A percentile compares a stretch with the other conserved stretches of the same genome.
These are phyloP conservation scores for Leptocoma aspasia DNA, from an alignment of 2,113 vertebrate species.

Conservation along the genomic window DNA sequence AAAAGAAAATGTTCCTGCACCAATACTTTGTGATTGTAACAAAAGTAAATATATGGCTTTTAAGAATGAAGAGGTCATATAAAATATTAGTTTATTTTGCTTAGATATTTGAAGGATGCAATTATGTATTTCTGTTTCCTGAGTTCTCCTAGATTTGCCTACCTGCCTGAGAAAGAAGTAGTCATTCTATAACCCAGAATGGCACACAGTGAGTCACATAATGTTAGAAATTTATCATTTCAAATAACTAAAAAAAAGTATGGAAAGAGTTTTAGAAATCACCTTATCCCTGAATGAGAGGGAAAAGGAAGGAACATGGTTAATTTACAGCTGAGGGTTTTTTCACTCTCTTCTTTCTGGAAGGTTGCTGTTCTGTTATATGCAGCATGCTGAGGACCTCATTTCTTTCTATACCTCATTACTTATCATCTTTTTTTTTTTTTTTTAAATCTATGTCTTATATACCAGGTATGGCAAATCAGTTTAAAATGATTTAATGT, in stretches of 20 bases:
- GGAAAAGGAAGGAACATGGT: background rate
- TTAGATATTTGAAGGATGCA: background rate
- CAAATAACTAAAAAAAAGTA: background rate
- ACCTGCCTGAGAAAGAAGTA: background rate
- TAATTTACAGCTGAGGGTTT: background rate
- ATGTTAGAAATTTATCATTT: background rate
- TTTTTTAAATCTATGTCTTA: background rate
- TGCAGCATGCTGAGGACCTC: background rate
- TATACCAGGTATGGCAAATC: background rate
- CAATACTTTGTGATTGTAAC: background rate
- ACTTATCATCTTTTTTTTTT: background rate
- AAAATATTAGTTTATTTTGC: conserved; percentile 19
- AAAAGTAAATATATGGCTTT: conserved; percentile 5
- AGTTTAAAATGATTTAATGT: background rate
- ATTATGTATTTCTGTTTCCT: background rate
- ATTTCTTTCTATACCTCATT: conserved; percentile 26
- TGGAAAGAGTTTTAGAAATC: background rate
- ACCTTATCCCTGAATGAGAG: background rate
- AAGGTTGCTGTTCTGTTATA: background rate
- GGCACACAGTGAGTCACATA: background rate
- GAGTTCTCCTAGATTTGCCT: background rate
- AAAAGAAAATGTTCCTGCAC: background rate
- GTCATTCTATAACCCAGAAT: background rate
- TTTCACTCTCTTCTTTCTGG: background rate
- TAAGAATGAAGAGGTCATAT: background rate